Evolutionary conservation across 92 coral and sea anemone genomes (phyloP).

Genomic region (Siderastrea radians): DNA sequence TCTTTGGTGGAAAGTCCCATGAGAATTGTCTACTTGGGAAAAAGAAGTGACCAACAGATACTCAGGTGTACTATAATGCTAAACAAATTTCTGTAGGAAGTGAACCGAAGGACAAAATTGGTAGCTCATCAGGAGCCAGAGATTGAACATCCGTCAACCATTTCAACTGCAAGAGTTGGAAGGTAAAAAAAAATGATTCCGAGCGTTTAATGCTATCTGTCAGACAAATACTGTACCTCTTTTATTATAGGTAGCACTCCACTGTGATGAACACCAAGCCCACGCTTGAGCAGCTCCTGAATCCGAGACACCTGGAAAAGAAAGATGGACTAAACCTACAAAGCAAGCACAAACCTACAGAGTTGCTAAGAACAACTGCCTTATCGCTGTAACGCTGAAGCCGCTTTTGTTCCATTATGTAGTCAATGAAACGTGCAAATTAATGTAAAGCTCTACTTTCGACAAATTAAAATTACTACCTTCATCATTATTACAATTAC

Average conservation of each 20-base stretch:
- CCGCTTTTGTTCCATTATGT: no score
- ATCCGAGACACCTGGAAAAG: constrained; percentile 81
- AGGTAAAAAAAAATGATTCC: not conserved
- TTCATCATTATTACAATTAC: no score
- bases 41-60: not conserved
- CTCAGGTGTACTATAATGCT: no score
- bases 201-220: not conserved
- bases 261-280: constrained; percentile 98
- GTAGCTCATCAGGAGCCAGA: no score
- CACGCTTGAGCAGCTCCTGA: constrained; percentile 90
- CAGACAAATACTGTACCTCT: constrained; percentile 45
- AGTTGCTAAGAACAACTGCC: not conserved
- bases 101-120: no score
- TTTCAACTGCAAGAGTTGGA: no score
- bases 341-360: not conserved
- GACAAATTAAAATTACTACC: no score
- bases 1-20: not conserved
- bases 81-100: no score
- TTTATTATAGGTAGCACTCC: constrained; percentile 95
- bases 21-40: not conserved
- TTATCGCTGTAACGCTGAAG: no score
- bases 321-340: not conserved
- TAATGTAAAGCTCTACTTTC: no score
- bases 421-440: no score
- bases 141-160: no score